phyloP scores from a whole-genome alignment of 2,113 vertebrate species.

The Cygnus buccinator region DNA sequence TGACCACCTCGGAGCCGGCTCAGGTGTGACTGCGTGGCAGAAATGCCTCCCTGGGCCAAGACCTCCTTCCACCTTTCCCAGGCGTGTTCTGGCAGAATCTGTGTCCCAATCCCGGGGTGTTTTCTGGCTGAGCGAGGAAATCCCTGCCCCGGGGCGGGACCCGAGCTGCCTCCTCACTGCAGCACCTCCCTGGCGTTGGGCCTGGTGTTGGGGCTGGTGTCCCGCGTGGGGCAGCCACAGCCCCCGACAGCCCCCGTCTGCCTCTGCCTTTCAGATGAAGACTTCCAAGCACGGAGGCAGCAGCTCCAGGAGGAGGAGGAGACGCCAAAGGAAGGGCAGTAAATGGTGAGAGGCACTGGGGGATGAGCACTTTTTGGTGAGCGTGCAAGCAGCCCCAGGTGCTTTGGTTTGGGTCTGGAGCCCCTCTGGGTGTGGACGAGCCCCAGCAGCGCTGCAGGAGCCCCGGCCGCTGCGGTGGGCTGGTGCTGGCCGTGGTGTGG shows the following conservation, averaged over 20 bases:
- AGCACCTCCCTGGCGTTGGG: background rate
- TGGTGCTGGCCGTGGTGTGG: rapidly evolving
- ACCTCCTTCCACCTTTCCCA: background rate
- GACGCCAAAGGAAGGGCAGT: conserved; percentile 80
- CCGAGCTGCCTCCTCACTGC: background rate
- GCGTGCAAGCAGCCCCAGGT: rapidly evolving
- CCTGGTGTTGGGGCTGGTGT: background rate
- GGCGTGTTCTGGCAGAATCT: background rate
- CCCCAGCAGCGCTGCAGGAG: rapidly evolving
- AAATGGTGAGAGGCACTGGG: conserved; percentile 77
- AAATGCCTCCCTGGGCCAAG: background rate
- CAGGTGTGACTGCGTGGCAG: rapidly evolving
- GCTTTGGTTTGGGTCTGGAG: background rate
- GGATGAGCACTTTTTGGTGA: background rate
- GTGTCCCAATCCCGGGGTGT: rapidly evolving
- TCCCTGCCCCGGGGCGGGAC: background rate
- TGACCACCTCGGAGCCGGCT: background rate
- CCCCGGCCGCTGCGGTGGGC: rapidly evolving
- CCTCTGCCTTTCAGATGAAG: conserved; percentile 85
- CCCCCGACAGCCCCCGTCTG: rapidly evolving
- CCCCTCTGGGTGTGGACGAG: rapidly evolving
- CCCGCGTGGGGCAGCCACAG: background rate
- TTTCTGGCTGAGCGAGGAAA: background rate
- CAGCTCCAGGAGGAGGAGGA: conserved; percentile 80
- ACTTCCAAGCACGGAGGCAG: conserved; percentile 73